These are phyloP conservation scores for Myodes glareolus DNA, from an alignment of 2,113 vertebrate genomes.

Conservation along the genomic window DNA sequence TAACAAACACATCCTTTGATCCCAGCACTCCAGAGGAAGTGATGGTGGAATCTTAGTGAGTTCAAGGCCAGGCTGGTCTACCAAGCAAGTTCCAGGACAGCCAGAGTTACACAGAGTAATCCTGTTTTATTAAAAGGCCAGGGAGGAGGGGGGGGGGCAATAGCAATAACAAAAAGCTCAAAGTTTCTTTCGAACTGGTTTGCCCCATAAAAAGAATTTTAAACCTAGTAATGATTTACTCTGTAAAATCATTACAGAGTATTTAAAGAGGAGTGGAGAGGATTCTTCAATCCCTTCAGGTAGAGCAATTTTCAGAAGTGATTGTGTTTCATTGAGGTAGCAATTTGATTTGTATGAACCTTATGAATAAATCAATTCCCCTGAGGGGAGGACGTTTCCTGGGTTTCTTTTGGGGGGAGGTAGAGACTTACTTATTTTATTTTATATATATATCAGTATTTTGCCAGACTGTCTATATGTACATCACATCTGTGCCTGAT, in stretches of 20 bases:
- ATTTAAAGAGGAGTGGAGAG: neutral
- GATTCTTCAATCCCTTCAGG: neutral
- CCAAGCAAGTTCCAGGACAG: neutral
- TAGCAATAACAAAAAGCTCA: too few relatives aligned
- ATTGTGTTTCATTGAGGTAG: neutral
- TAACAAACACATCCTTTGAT: conserved; percentile 70
- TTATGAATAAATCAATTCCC: neutral
- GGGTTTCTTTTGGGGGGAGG: neutral
- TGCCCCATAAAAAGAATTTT: neutral
- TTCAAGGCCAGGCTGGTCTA: neutral
- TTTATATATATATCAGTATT: neutral
- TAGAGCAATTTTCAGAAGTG: neutral
- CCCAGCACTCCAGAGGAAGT: neutral
- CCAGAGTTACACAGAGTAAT: neutral
- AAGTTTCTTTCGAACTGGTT: conserved; percentile 4
- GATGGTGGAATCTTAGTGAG: neutral
- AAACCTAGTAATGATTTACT: too few relatives aligned
- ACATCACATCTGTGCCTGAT: neutral
- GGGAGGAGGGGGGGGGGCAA: too few relatives aligned
- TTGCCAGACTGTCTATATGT: neutral
- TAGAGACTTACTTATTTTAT: neutral
- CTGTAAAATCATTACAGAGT: too few relatives aligned
- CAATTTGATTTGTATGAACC: neutral
- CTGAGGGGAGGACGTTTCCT: neutral
- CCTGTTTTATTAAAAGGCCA: neutral